Conservation (phyloP, 1,140 invertebrate genomes). For the Drosophila rufa region DNA sequence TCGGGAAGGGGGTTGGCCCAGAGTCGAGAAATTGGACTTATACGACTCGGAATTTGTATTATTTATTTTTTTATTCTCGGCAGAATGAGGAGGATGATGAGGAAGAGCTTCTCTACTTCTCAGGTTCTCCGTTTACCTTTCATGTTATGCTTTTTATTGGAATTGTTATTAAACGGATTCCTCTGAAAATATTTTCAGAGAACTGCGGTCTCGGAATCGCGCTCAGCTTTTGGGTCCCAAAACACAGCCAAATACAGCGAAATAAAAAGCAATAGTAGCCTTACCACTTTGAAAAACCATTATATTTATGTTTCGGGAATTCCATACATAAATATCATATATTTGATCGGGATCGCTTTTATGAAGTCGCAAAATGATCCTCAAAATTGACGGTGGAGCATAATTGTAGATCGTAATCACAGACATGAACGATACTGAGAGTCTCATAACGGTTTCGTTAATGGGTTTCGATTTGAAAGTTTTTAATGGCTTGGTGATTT, state of each 20-base stretch:
- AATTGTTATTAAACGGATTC: conserved; percentile 56
- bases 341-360: conserved; percentile 15
- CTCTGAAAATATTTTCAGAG: conserved; percentile 42
- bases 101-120: conserved; percentile 16
- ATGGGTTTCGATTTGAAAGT: conserved; percentile 10
- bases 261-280: conserved; percentile 4
- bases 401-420: conserved; percentile 37
- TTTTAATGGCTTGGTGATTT: not conserved
- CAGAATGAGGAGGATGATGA: not conserved
- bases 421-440: not conserved
- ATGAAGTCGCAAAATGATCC: conserved; percentile 12
- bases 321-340: conserved; percentile 41
- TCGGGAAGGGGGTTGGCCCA: conserved; percentile 8
- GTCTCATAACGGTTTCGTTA: conserved; percentile 17
- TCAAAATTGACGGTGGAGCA: conserved; percentile 16
- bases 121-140: conserved; percentile 12
- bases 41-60: conserved; percentile 41
- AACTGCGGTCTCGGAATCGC: conserved; percentile 37
- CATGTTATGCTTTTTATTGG: conserved; percentile 38
- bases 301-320: conserved; percentile 54
- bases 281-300: conserved; percentile 30
- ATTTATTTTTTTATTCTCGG: conserved; percentile 9
- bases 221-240: conserved; percentile 16
- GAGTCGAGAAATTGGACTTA: conserved; percentile 39
- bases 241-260: conserved; percentile 8